Percentiles rank a stretch among this genome's conserved stretches.
phyloP scores from a whole-genome alignment of 2,113 vertebrate genomes.

The Phoenicopterus ruber region DNA sequence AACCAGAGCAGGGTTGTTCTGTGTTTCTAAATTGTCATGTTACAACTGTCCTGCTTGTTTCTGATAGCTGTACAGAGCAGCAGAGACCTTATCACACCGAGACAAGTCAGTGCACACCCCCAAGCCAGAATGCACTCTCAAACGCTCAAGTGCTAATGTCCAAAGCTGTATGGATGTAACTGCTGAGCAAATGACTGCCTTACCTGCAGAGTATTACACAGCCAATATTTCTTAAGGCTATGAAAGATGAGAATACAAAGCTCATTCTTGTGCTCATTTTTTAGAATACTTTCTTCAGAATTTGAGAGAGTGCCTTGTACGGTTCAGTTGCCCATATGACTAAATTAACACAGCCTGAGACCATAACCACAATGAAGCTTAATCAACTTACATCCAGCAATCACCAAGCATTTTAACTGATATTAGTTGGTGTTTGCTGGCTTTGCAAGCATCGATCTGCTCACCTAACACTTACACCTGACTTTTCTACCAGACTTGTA shows the following conservation, averaged over 20 bases:
- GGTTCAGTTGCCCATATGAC: neutral
- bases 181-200: neutral
- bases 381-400: neutral
- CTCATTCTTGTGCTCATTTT: neutral
- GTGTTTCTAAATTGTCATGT: neutral
- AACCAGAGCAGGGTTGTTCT: neutral
- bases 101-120: neutral
- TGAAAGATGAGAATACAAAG: neutral
- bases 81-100: neutral
- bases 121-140: neutral
- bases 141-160: neutral
- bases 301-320: neutral
- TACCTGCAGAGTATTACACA: neutral
- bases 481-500: neutral
- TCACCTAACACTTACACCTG: neutral
- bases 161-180: neutral
- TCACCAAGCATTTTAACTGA: neutral
- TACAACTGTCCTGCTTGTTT: neutral
- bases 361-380: neutral
- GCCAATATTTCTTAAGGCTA: neutral
- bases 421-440: neutral
- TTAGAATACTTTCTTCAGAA: neutral
- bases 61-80: neutral
- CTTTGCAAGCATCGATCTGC: neutral
- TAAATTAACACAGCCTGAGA: neutral